A percentile compares a stretch with the other conserved stretches of the same genome.
phyloP scores from a whole-genome alignment of 2,797 vertebrate species.

The Aldrovandia affinis region DNA sequence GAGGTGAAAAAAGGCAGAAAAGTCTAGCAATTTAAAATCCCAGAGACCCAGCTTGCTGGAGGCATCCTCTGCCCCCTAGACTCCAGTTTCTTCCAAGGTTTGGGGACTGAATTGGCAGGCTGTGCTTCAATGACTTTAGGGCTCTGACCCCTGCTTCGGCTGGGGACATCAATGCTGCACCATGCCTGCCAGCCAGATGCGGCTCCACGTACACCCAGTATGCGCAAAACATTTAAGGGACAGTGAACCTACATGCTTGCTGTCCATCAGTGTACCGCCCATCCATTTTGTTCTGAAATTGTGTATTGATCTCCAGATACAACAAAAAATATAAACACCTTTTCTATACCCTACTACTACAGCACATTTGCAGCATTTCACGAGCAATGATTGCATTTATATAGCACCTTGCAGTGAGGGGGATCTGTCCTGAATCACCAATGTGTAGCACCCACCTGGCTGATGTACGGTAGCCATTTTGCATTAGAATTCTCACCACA shows the following conservation, averaged over 20 bases:
- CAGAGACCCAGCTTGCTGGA: conserved; percentile 61
- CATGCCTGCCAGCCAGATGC: conserved; percentile 67
- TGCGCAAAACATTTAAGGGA: conserved; percentile 68
- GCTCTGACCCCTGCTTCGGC: conserved; percentile 59
- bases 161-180: conserved; percentile 45
- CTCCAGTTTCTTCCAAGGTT: conserved; percentile 63
- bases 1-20: conserved; percentile 49
- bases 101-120: conserved; percentile 35
- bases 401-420: no score
- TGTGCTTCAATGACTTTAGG: conserved; percentile 53
- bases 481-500: no score
- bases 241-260: neutral
- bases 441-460: no score
- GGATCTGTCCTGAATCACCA: no score
- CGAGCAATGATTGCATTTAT: no score
- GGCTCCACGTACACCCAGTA: conserved; percentile 65
- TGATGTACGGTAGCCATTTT: no score
- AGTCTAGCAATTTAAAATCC: conserved; percentile 68
- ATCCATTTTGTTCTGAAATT: no score
- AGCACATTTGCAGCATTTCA: no score
- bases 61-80: conserved; percentile 61
- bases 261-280: neutral
- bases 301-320: no score
- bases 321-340: no score
- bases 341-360: no score